A percentile compares a stretch with the other conserved stretches of the same genome.
phyloP scores from a whole-genome alignment of 2,888 invertebrate genomes.

The Leuctra nigra region DNA sequence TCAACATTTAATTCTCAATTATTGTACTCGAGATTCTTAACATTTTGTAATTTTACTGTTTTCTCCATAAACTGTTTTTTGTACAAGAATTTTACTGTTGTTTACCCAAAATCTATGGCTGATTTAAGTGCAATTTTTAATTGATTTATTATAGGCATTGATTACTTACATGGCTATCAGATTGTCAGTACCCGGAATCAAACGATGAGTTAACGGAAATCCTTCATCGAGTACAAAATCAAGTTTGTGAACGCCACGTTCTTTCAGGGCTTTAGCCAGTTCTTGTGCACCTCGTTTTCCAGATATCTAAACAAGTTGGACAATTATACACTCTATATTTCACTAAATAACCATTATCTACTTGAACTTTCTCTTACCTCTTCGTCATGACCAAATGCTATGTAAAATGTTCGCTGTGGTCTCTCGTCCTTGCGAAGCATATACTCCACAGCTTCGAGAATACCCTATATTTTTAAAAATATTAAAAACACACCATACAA shows the following conservation, averaged over 20 bases:
- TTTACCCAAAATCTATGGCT: no score
- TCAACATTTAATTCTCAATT: no score
- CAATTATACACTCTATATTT: no score
- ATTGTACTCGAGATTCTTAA: no score
- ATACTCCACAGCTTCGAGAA: slow-evolving; percentile 43
- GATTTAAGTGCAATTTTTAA: no score
- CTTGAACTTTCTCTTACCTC: slow-evolving; percentile 37
- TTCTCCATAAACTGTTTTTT: no score
- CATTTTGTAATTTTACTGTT: no score
- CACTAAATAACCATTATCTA: background rate
- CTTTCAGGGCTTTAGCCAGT: slow-evolving; percentile 36
- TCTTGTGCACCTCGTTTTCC: slow-evolving; percentile 39
- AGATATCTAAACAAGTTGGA: slow-evolving; percentile 25
- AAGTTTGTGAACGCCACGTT: slow-evolving; percentile 35
- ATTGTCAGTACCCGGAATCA: slow-evolving; percentile 38
- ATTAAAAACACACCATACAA: no score
- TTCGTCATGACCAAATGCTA: slow-evolving; percentile 48
- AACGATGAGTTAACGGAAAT: slow-evolving; percentile 37
- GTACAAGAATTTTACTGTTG: no score
- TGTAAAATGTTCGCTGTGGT: slow-evolving; percentile 42
- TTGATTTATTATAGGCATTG: no score
- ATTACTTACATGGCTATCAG: slow-evolving; percentile 30
- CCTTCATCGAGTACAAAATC: slow-evolving; percentile 47
- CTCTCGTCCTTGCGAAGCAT: slow-evolving; percentile 37
- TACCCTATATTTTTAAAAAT: no score